Base-by-base conservation (phyloP, 2,113 vertebrate species). In the Alethe castanea region DNA sequence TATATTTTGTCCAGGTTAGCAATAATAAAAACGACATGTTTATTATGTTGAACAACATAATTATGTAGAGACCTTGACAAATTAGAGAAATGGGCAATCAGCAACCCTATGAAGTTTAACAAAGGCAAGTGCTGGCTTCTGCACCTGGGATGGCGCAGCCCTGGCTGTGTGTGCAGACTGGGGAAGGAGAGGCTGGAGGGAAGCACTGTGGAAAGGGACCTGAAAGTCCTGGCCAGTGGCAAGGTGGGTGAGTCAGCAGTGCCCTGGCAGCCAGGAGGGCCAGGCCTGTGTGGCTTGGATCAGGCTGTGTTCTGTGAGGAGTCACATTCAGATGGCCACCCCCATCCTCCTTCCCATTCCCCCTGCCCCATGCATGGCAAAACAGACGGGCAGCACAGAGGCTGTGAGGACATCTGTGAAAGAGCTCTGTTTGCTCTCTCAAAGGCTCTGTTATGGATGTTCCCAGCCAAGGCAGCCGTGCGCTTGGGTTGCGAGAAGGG, bases 261-360 rank as follows among this genome's bases (percentile, higher is more conserved):
- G 47, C 61, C 45, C 70, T 35, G 79, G 47, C n/a, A 61, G 1
- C n/a, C 54, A 19, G 47, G 47, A 76, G 17, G 54, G 54, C 61
- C 40, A 35, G 0, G 8, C 0, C 0, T 40, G 47, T 9, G 12
- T 53, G 48, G 5, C 44, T 64, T 52, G 71, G 33, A 22, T 31
- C 3, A 6, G 61, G 17, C 70, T 79, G 57, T 1, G 1, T 36
- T 26, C 35, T 35, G 15, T 26, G 48, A 48, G 66, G 47, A 71
- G 74, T 36, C 38, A 33, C 47, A 31, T 47, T 15, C 8, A 23
- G 17, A 19, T 17, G 44, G 22, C 14, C 61, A 29, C 16, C 45
- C 45, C 18, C 8, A 16, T 15, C 5, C 28, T 59, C 22, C 73
- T 45, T 59, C 38, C 20, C 24, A 16, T 73, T 44, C 9, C 64